Evolutionary conservation across 2,888 invertebrate species (phyloP).

Genomic region (Clepsis dumicolana): DNA sequence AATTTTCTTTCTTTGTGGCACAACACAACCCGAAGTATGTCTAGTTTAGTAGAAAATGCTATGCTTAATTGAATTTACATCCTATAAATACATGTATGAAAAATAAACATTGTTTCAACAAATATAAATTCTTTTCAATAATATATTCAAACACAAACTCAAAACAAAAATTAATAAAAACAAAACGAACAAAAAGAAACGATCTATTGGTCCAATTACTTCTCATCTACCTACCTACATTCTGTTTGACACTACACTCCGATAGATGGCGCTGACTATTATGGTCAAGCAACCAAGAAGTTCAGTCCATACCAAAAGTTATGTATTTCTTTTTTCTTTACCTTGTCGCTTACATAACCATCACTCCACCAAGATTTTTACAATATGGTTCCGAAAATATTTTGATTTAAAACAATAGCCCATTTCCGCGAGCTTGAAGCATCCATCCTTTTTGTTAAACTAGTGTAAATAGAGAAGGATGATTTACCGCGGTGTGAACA

Average conservation of each 20-base stretch:
- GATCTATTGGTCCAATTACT: constrained; percentile 30
- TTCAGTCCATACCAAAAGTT: too few species aligned
- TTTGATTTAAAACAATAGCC: constrained; percentile 1
- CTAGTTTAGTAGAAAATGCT: not conserved
- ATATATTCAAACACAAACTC: not conserved
- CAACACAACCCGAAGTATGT: constrained; percentile 13
- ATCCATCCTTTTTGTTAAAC: not conserved
- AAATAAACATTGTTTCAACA: constrained; percentile 22
- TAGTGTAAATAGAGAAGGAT: not conserved
- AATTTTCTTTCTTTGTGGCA: constrained; percentile 8
- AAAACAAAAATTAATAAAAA: not conserved
- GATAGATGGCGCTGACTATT: too few species aligned
- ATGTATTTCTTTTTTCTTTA: too few species aligned
- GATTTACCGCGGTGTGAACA: not conserved
- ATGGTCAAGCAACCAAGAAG: too few species aligned
- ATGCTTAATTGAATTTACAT: constrained; percentile 5
- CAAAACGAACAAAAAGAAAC: not conserved
- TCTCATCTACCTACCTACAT: constrained; percentile 4
- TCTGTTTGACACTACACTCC: not conserved
- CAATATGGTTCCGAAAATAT: not conserved
- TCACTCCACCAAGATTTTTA: not conserved
- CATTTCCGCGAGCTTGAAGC: too few species aligned
- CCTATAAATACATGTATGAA: constrained; percentile 3
- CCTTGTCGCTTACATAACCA: not conserved
- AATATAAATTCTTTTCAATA: constrained; percentile 24